Evolutionary conservation across 1,140 invertebrate species (phyloP), one percentile per base, ranked within the genome.

Genomic region (Procambarus virginalis): DNA sequence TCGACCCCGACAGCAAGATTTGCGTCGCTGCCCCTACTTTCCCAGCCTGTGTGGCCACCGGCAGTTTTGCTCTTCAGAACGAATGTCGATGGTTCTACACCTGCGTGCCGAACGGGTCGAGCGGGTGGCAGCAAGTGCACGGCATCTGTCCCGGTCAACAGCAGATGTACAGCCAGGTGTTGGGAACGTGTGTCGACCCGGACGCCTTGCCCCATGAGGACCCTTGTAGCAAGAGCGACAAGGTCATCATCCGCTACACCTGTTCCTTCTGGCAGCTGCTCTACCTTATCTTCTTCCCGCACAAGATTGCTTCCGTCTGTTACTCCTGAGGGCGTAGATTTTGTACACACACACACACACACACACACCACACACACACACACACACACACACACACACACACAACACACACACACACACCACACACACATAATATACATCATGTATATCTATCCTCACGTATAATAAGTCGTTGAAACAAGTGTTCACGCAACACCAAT

Each of bases 51-150:
- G 22, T 8, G 10, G 79, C 55, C 79, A 6, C 51, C 2, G 79
- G 79, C 20, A 48, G 51, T 14, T 81, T 81, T 48, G 20, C 79
- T 14, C 14, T 81, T 2, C 34, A 9, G 51, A n/a, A 58, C 9
- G n/a, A 22, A 3, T 81, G 79, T n/a, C 79, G 79, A 22, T 81
- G 79, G 79, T 81, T 48, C 55, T 81, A 81, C n/a, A 81, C 34
- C 51, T 81, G 79, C n/a, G 34, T 81, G n/a, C 51, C 51, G 34
- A 12, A 14, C 79, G 79, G 51, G 51, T 55, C 79, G 20, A 8
- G 55, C 22, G 10, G 45, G 5, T 81, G 79, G 79, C 34, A 81
- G 51, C 51, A 60, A 12, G 20, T 34, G 3, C 58, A 81, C n/a
- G 12, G 34, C 79, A 3, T 58, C 14, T 81, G 79, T 60, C 79